Evolutionary conservation across 2,888 invertebrate genomes (phyloP).

Genomic region (Hydrotaea diabolus): DNA sequence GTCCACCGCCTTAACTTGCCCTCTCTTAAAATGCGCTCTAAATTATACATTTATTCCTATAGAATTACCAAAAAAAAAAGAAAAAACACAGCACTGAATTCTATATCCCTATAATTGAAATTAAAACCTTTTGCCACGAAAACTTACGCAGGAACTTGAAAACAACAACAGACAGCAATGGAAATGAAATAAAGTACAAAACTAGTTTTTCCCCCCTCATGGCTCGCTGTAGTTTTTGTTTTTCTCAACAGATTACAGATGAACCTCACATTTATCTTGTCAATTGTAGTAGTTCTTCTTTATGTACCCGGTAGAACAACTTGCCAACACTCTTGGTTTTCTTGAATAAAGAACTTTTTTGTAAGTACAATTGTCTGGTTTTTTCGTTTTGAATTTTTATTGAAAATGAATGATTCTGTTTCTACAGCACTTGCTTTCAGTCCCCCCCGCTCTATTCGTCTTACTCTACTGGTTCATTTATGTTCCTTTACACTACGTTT

Average conservation of each 20-base stretch:
- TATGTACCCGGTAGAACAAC: too few relatives aligned
- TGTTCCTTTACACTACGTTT: background rate
- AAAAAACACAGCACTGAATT: background rate
- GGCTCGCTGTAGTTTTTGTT: background rate
- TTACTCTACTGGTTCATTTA: background rate
- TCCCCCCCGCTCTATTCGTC: background rate
- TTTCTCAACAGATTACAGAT: background rate
- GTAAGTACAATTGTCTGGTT: background rate
- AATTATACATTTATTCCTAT: conserved; percentile 31
- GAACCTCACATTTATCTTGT: background rate
- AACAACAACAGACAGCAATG: conserved; percentile 1
- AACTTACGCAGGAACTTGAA: background rate
- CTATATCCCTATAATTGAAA: conserved; percentile 17
- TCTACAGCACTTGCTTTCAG: conserved; percentile 31
- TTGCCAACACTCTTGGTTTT: too few relatives aligned
- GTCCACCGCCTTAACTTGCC: conserved; percentile 19
- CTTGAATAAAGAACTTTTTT: background rate
- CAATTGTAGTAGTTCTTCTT: too few relatives aligned
- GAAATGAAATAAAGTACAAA: background rate
- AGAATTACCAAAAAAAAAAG: conserved; percentile 30
- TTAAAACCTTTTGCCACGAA: conserved; percentile 25
- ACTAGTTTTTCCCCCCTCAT: conserved; percentile 1
- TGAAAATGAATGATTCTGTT: conserved; percentile 3
- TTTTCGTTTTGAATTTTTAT: background rate
- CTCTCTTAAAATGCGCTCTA: conserved; percentile 14